Evolutionary conservation across 2,888 invertebrate species (phyloP), one percentile per base, ranked within the genome.

Genomic region (Drosophila formosana): DNA sequence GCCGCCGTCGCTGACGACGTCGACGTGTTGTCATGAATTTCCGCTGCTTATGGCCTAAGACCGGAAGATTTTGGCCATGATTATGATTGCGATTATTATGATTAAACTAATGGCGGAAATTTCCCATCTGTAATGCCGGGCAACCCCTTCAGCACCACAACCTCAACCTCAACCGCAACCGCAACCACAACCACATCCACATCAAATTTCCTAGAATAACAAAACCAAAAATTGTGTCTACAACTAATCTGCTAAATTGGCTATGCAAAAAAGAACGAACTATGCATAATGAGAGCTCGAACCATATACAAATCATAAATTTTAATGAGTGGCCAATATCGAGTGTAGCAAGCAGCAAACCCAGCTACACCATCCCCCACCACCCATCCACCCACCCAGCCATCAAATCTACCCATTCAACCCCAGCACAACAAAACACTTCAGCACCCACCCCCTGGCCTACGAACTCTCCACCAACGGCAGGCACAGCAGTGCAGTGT

Each of bases 191-290:
- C 43, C 60, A 53, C 34, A 57, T 39, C 52, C 61, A 58, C 56
- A 66, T 43, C 30, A 41, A 50, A 69, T 71, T 79, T 78, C 80
- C 50, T 64, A 66, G 66, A 72, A 80, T 57, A 80, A 74, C 70
- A 77, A 71, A 67, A 55, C 60, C 64, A 64, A 49, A 75, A 73
- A 63, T 66, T 72, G 82, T 88, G 72, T 73, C 80, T 69, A 73
- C 71, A 86, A 80, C 83, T 84, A 84, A 84, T 86, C 83, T 88
- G 89, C 73, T 88, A 88, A 84, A 86, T 84, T 82, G 83, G 80
- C 78, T 66, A 72, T 72, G 62, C 67, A 79, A 79, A 58, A 73
- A 60, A 50, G 26, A 63, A 71, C 66, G 56, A 71, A 73, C 76
- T 85, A 75, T 80, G 83, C 83, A 83, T 85, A 89, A 85, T 87